Evolutionary conservation across 2,888 invertebrate genomes (phyloP), one percentile per base, ranked within the genome.

Genomic region (Toxonevra muliebris): DNA sequence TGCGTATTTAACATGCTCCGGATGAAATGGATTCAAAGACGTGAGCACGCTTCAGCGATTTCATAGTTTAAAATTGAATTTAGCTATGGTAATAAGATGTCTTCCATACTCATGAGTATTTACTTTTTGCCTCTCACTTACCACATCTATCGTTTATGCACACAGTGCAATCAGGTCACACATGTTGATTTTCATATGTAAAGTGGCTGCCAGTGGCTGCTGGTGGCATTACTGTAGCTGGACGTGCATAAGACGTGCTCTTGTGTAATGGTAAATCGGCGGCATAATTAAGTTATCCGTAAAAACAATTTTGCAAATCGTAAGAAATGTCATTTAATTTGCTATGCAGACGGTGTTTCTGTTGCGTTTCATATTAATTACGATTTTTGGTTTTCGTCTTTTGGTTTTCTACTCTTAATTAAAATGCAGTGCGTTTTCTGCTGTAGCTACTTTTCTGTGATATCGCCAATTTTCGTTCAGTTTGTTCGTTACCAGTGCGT

Each of bases 381-480:
- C 42, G 43, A 60, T 42, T 60, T 60, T 30, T 60, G 10, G 43
- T 60, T 43, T 43, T 43, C 17, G 19, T 60, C 19, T 5, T 61
- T 7, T 15, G 45, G 13, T n/a, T 45, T 45, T 61, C n/a, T n/a
- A 19, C 50, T 12, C 41, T 19, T 19, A 77, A 77, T 77, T 77
- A 76, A 77, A 77, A 77, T 77, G 77, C 77, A 77, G 61, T 76
- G 74, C 50, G 59, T n/a, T n/a, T n/a, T n/a, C n/a, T n/a, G n/a
- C 65, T 19, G n/a, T 13, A 15, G 41, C 30, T 7, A 15, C 48
- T 48, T 10, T 13, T 3, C 48, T 48, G 13, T 13, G 48, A 69
- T 65, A 69, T 70, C 77, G 77, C 77, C 77, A 76, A 76, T 77
- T 8, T 8, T 54, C 13, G 13, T 54, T 12, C 54, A 54, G 4